phyloP scores from a whole-genome alignment of 2,113 vertebrate species.

The Mirza zaza region DNA sequence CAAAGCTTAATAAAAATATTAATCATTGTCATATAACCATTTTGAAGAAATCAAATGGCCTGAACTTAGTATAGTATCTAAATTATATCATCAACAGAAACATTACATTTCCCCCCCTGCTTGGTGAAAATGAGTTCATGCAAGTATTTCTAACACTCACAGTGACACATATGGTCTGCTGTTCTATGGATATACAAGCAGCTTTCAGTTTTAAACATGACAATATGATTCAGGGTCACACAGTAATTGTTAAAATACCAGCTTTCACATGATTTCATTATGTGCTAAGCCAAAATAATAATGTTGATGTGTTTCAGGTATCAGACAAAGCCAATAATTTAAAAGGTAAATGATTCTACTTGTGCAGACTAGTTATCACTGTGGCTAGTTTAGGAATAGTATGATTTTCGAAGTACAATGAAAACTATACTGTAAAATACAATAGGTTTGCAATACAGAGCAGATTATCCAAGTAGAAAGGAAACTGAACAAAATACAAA shows the following conservation, averaged over 20 bases:
- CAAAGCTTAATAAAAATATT: conserved; percentile 60
- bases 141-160: not conserved
- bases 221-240: conserved; percentile 4
- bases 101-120: not conserved
- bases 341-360: not conserved
- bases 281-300: not conserved
- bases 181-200: not conserved
- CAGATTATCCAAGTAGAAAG: conserved; percentile 44
- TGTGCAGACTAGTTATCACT: not conserved
- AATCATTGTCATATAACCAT: conserved; percentile 29
- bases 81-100: not conserved
- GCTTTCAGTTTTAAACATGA: conserved; percentile 8
- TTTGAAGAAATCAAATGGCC: conserved; percentile 42
- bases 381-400: not conserved
- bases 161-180: not conserved
- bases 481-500: conserved; percentile 57
- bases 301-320: not conserved
- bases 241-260: conserved; percentile 26
- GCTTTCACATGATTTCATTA: conserved; percentile 56
- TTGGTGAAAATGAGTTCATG: conserved; percentile 22
- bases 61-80: not conserved
- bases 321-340: conserved; percentile 5
- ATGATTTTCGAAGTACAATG: conserved; percentile 33
- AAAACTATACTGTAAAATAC: conserved; percentile 44
- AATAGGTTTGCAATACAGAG: conserved; percentile 58